A percentile compares a stretch with the other conserved stretches of the same genome.
These are phyloP conservation scores for Manduca sexta DNA, from an alignment of 1,140 invertebrate species.

Conservation along the genomic window DNA sequence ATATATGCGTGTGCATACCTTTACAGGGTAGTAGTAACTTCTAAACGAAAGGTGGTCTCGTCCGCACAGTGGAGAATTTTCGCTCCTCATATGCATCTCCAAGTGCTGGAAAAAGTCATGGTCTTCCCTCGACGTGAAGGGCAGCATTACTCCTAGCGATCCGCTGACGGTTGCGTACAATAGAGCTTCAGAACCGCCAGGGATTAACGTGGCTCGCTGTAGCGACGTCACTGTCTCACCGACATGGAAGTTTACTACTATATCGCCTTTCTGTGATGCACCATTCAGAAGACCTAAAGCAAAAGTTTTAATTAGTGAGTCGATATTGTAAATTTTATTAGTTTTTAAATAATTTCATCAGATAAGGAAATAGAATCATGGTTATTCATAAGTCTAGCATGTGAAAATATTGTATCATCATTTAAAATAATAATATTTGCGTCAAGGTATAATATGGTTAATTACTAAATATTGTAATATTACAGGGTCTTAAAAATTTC, in stretches of 20 bases:
- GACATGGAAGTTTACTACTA: conserved; percentile 94
- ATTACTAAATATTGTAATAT: too few relatives aligned
- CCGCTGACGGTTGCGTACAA: conserved; percentile 98
- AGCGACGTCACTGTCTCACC: conserved; percentile 94
- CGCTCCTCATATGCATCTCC: conserved; percentile 99
- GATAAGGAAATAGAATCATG: conserved; percentile 56
- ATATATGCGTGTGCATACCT: conserved; percentile 80
- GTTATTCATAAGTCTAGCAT: conserved; percentile 72
- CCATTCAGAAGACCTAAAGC: conserved; percentile 88
- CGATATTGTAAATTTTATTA: background rate
- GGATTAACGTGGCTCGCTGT: conserved; percentile 96
- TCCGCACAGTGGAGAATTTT: conserved; percentile 96
- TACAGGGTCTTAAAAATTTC: too few relatives aligned
- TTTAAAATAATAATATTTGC: conserved; percentile 10
- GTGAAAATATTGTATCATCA: conserved; percentile 58
- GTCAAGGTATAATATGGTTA: too few relatives aligned
- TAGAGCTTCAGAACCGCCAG: conserved; percentile 96
- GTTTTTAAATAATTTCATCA: conserved; percentile 23
- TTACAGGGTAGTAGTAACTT: conserved; percentile 98
- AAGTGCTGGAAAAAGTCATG: conserved; percentile 99
- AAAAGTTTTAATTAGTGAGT: background rate
- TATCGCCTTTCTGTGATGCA: conserved; percentile 97
- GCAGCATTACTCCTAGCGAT: conserved; percentile 95
- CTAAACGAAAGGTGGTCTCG: conserved; percentile 97
- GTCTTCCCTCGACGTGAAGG: conserved; percentile 98